Base-by-base conservation (phyloP, 2,113 vertebrate genomes). In the Pungitius pungitius region DNA sequence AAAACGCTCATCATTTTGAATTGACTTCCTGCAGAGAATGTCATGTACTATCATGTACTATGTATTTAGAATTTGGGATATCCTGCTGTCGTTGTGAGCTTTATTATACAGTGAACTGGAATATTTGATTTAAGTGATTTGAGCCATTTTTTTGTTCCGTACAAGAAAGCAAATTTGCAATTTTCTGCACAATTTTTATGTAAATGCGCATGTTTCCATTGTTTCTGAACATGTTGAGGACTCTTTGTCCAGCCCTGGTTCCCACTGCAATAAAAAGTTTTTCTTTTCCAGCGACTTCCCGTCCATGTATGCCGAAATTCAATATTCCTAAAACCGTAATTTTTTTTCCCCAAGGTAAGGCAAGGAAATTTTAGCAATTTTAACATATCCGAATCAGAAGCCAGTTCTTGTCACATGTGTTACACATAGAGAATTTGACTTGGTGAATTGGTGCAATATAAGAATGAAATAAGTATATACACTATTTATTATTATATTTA, bases 1-100 rank as follows among this genome's bases (percentile, higher is more conserved):
- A 61, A 77, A 13, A 62, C 17, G 12, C n/a, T 73, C 26, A 40
- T 75, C 77, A 69, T 73, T 78, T 78, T 55, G 6, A 73, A 47
- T 1, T 20, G 51, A 72, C 42, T 59, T 75, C 24, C 22, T 42
- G 15, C 61, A 55, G 22, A 49, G 20, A 24, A 1, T n/a, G n/a
- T n/a, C n/a, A n/a, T n/a, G n/a, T n/a, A n/a, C n/a, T 6, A 20
- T 4, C 39, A 17, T 67, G 13, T 33, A 43, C 15, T 26, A 20
- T 40, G 15, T 42, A 11, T 77, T 52, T 68, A 17, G 9, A 26
- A 12, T 24, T 66, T 22, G 33, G n/a, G 39, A 55, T 55, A 9
- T 52, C 24, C 40, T 45, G 45, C 60, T 7, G 13, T 27, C 3
- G 24, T 35, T 75, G 24, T 57, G 13, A 51, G 37, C 12, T 45